Evolutionary conservation across 1,140 invertebrate genomes (phyloP).

Genomic region (Heliconius hermathena): DNA sequence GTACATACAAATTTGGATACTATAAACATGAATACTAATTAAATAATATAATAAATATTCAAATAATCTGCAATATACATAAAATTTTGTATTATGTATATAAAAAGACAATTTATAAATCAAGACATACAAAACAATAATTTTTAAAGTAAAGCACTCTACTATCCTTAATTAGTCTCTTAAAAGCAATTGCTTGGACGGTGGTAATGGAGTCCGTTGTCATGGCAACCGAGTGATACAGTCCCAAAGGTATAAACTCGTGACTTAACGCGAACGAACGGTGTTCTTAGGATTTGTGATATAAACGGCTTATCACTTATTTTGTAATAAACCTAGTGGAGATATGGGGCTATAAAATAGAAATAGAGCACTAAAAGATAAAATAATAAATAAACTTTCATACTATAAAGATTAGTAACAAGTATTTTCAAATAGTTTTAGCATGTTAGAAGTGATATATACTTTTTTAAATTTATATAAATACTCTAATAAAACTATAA

Average conservation of each 20-base stretch:
- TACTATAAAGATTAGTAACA: not conserved
- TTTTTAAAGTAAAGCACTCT: not conserved
- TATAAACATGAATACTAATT: no score
- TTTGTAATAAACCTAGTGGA: constrained; percentile 23
- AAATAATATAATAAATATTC: no score
- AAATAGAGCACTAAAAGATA: not conserved
- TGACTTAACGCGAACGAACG: constrained; percentile 21
- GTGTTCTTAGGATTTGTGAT: constrained; percentile 19
- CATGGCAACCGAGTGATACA: constrained; percentile 40
- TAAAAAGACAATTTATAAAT: not conserved
- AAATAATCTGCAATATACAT: not conserved
- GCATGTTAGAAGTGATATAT: no score
- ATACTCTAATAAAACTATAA: no score
- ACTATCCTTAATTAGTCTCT: constrained; percentile 27
- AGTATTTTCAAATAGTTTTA: no score
- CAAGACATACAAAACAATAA: not conserved
- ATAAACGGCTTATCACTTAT: constrained; percentile 27
- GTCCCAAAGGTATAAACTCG: constrained; percentile 49
- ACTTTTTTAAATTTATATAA: no score
- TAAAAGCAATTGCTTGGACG: constrained; percentile 43
- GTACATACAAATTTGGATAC: no score
- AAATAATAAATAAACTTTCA: not conserved
- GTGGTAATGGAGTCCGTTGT: constrained; percentile 45
- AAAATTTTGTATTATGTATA: no score
- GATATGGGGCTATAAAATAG: constrained; percentile 11